Conservation (phyloP, 1,140 invertebrate species). For the Oedothorax gibbosus region DNA sequence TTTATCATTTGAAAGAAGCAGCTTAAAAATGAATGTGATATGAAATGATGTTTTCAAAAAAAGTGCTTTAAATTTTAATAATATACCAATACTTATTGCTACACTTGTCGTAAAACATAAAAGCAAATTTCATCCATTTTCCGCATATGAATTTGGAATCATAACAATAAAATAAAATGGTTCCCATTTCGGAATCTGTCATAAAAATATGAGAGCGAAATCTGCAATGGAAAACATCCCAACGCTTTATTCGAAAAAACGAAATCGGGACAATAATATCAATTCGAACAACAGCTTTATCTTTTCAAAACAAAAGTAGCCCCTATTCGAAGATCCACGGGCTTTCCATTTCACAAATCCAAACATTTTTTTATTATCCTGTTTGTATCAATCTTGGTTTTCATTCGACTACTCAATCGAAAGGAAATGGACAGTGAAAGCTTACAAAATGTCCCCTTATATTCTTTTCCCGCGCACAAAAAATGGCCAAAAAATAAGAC, state of each 20-base stretch:
- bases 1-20: no score
- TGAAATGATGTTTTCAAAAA: no score
- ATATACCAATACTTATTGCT: no score
- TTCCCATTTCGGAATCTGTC: no score
- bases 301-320: slow-evolving; percentile 25
- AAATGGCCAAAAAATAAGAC: slow-evolving; percentile 31
- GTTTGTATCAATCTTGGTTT: slow-evolving; percentile 47
- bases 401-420: slow-evolving; percentile 32
- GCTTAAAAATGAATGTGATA: no score
- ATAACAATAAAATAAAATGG: not conserved
- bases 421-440: slow-evolving; percentile 38
- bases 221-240: not conserved
- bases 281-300: slow-evolving; percentile 14
- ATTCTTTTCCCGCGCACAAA: slow-evolving; percentile 3
- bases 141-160: not conserved
- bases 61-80: no score
- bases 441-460: slow-evolving; percentile 32
- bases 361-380: slow-evolving; percentile 30
- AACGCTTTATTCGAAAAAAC: slow-evolving; percentile 1
- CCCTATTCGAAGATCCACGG: not conserved
- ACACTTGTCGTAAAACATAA: no score
- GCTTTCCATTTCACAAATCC: slow-evolving; percentile 34
- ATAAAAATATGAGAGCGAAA: slow-evolving; percentile 1
- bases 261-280: slow-evolving; percentile 16
- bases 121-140: no score